Evolutionary conservation across 2,113 vertebrate species (phyloP).

Genomic region (Acanthochromis polyacanthus): DNA sequence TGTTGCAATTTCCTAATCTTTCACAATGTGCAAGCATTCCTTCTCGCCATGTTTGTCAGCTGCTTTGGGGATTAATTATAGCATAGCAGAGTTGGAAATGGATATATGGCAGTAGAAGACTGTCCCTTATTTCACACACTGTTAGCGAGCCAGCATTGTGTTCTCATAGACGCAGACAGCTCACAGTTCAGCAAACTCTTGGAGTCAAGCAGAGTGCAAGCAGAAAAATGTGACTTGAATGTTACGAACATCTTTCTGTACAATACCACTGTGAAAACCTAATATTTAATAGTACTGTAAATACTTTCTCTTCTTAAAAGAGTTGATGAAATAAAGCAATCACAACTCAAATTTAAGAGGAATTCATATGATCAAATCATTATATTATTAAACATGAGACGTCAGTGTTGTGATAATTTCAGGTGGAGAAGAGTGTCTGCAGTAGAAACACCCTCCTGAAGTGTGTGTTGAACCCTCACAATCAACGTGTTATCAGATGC

Average conservation of each 20-base stretch:
- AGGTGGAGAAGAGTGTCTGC: no score
- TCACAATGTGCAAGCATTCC: constrained; percentile 30
- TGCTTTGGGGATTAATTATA: constrained; percentile 62
- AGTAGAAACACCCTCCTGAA: no score
- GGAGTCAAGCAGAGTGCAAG: background rate
- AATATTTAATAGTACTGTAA: background rate
- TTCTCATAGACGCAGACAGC: constrained; percentile 1
- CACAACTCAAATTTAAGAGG: no score
- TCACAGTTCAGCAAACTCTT: constrained; percentile 1
- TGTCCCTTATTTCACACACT: constrained; percentile 21
- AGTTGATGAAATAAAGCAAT: no score
- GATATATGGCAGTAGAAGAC: constrained; percentile 37
- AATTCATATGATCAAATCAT: no score
- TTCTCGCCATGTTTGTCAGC: constrained; percentile 39
- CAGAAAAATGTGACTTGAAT: background rate
- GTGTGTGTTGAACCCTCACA: no score
- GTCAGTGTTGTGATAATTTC: background rate
- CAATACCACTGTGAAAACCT: background rate
- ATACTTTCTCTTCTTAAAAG: background rate
- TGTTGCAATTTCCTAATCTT: constrained; percentile 60
- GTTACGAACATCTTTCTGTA: background rate
- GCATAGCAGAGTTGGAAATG: constrained; percentile 34
- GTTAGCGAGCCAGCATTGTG: constrained; percentile 1
- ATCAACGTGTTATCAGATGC: no score
- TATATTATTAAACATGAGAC: background rate